A percentile compares a stretch with the other conserved stretches of the same genome.
These are phyloP conservation scores for Knipowitschia caucasica DNA, from an alignment of 2,797 vertebrate species.

Conservation along the genomic window DNA sequence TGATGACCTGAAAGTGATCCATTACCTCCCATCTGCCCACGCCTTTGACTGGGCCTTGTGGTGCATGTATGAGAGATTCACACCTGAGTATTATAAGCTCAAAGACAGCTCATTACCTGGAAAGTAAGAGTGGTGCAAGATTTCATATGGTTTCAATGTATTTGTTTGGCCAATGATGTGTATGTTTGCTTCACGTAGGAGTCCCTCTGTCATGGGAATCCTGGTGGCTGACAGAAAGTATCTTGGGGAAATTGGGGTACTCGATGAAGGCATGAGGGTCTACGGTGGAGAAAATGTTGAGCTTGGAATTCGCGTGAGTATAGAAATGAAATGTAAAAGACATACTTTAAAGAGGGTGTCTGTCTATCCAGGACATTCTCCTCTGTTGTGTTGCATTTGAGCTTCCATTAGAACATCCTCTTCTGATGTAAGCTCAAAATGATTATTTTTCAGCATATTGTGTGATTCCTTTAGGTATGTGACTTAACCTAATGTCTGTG, in stretches of 20 bases:
- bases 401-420: too few relatives aligned
- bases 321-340: too few relatives aligned
- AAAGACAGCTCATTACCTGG: slow-evolving; percentile 72
- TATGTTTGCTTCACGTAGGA: slow-evolving; percentile 51
- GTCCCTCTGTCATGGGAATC: slow-evolving; percentile 82
- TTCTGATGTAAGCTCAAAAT: too few relatives aligned
- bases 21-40: slow-evolving; percentile 47
- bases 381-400: too few relatives aligned
- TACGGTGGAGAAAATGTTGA: slow-evolving; percentile 85
- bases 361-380: too few relatives aligned
- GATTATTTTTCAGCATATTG: too few relatives aligned
- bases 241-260: slow-evolving; percentile 74
- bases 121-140: slow-evolving; percentile 60
- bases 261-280: slow-evolving; percentile 79
- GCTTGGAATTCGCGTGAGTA: slow-evolving; percentile 75
- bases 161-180: not conserved
- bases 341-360: too few relatives aligned
- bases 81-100: slow-evolving; percentile 59
- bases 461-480: too few relatives aligned
- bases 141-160: not conserved
- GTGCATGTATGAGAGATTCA: slow-evolving; percentile 72
- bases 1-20: slow-evolving; percentile 60
- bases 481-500: too few relatives aligned
- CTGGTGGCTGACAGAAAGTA: slow-evolving; percentile 74
- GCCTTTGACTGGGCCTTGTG: slow-evolving; percentile 81